These are phyloP conservation scores for Dryococelus australis DNA, from an alignment of 2,888 invertebrate species.

Conservation along the genomic window DNA sequence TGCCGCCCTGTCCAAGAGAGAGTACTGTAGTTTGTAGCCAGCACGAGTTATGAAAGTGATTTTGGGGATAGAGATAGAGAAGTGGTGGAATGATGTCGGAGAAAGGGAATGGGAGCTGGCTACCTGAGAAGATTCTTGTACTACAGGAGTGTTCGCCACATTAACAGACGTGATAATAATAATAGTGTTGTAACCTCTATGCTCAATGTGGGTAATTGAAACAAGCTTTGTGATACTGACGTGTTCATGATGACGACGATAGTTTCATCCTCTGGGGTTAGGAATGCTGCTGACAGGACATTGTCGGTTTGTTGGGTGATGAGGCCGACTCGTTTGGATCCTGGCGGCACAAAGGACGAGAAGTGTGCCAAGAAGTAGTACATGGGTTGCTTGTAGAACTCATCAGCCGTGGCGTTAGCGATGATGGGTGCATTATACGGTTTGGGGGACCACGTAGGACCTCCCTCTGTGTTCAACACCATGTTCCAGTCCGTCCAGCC, in stretches of 20 bases:
- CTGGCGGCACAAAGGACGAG: conserved; percentile 23
- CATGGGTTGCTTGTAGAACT: conserved; percentile 27
- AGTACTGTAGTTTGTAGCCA: too few species aligned
- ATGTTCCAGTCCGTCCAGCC: conserved; percentile 29
- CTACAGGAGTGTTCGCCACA: too few species aligned
- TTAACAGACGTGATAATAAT: too few species aligned
- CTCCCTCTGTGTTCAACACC: conserved; percentile 21
- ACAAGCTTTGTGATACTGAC: background rate
- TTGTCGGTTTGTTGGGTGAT: background rate
- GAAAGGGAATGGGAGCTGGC: too few species aligned
- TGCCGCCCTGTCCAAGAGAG: too few species aligned
- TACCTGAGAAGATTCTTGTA: too few species aligned
- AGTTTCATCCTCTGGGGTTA: background rate
- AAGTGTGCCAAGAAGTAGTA: conserved; percentile 26
- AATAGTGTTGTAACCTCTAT: too few species aligned
- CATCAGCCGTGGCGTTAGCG: conserved; percentile 7
- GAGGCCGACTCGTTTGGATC: background rate
- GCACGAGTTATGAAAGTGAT: too few species aligned
- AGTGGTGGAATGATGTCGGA: too few species aligned
- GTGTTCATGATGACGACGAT: conserved; percentile 3
- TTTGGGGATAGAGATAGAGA: too few species aligned
- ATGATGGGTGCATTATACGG: background rate
- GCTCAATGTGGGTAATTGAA: too few species aligned
- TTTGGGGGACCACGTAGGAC: conserved; percentile 19
- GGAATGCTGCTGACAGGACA: background rate